Conservation (phyloP, 2,797 vertebrate genomes). For the Phoeniculus purpureus region DNA sequence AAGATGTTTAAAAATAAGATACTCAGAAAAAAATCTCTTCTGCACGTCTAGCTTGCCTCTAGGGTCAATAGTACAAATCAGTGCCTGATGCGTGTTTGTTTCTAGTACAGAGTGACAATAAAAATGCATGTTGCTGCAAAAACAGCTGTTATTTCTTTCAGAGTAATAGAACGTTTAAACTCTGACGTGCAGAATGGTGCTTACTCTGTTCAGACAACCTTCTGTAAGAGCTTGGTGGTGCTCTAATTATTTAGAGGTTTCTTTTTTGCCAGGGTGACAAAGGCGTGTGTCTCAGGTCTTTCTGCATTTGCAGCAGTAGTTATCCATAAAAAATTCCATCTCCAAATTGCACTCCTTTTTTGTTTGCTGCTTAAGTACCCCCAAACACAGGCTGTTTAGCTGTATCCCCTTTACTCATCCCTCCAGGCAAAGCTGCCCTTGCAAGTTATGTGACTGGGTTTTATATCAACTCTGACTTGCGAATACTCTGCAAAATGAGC, state of each 20-base stretch:
- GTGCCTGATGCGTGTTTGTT: background rate
- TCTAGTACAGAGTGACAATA: background rate
- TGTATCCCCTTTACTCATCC: background rate
- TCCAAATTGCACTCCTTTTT: background rate
- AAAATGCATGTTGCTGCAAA: background rate
- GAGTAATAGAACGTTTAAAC: background rate
- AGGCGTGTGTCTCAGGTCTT: background rate
- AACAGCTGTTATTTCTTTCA: background rate
- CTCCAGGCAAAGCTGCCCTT: background rate
- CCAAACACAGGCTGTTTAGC: background rate
- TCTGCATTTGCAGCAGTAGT: background rate
- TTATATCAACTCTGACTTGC: background rate
- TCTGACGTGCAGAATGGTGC: background rate
- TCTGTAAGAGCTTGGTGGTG: background rate
- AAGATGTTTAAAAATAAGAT: background rate
- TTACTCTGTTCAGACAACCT: background rate
- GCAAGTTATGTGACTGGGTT: background rate
- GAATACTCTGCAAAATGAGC: background rate
- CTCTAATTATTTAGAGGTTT: background rate
- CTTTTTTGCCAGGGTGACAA: background rate
- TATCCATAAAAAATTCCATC: background rate
- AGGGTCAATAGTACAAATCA: background rate
- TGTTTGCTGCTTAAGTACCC: background rate
- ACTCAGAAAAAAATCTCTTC: background rate
- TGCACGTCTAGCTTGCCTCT: background rate